These are phyloP conservation scores for Himalopsyche japonica DNA, from an alignment of 2,888 invertebrate genomes.

Conservation along the genomic window DNA sequence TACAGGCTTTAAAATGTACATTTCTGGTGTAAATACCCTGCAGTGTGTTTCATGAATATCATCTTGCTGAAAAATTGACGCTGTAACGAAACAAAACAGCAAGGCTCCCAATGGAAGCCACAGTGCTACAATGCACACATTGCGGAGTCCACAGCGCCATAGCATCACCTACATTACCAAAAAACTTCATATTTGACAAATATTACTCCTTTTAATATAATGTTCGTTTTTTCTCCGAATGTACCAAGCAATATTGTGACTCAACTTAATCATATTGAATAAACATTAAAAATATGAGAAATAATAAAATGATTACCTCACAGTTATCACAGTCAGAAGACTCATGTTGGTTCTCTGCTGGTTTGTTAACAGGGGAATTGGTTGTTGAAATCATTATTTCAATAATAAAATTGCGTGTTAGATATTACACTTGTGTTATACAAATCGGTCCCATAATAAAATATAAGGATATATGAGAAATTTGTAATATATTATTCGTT, in stretches of 20 bases:
- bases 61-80: conserved; percentile 88
- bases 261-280: background rate
- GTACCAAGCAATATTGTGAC: background rate
- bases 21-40: conserved; percentile 63
- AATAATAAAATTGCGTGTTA: background rate
- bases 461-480: background rate
- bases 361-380: conserved; percentile 14
- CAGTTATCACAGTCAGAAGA: conserved; percentile 10
- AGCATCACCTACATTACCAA: conserved; percentile 58
- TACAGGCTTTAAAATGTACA: background rate
- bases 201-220: background rate
- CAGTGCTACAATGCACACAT: conserved; percentile 81
- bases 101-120: conserved; percentile 84
- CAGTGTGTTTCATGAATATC: conserved; percentile 95
- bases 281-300: background rate
- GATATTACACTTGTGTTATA: conserved; percentile 13
- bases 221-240: background rate
- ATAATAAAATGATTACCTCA: conserved; percentile 15
- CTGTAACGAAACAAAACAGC: conserved; percentile 84
- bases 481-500: background rate
- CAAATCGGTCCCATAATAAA: conserved; percentile 20
- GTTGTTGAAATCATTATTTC: conserved; percentile 29
- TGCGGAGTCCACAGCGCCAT: conserved; percentile 76
- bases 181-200: background rate
- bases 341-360: conserved; percentile 4